Evolutionary conservation across 2,888 invertebrate genomes (phyloP), one percentile per base, ranked within the genome.

Genomic region (Eugnorisma glareosa): DNA sequence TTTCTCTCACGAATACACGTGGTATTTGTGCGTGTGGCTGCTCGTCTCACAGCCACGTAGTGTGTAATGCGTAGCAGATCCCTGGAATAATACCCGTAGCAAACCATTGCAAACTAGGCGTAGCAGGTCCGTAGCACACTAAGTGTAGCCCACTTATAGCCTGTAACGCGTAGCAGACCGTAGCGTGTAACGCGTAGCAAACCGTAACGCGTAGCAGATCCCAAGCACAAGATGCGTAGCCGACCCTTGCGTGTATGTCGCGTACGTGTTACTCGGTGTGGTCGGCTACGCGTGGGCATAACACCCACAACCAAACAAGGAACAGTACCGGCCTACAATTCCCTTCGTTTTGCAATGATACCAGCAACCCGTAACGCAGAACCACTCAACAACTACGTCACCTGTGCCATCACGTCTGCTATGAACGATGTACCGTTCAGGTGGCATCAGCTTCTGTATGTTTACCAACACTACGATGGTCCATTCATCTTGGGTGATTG

Each of bases 391-490:
- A 0, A 57, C 7, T 31, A 43, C 63, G 63, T 63, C 51, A 72
- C 15, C n/a, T 21, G 28, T 69, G 21, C 18, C 59, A 40, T 43
- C 48, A 69, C 24, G 18, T 79, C 21, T 35, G 18, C 15, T 51
- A 48, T 15, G 8, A 63, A 61, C 40, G 31, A 35, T 24, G 21
- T 48, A 77, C 51, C 18, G 24, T 73, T 18, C 76, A 57, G 48
- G 35, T 76, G 54, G 28, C 76, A 64, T 48, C 54, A 43, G 24
- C 28, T 37, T n/a, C 63, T 57, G n/a, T 63, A 45, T 79, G 67
- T 82, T 79, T 75, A 82, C 45, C 11, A 82, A 76, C 48, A 75
- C 28, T 64, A 15, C 35, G 28, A 64, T 40, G 28, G 28, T 74
- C 35, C 18, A 74, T 59, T 81, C 54, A 81, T 59, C 18, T 40